Evolutionary conservation across 92 coral and sea anemone species (phyloP).

Genomic region (Meandrina meandrites): DNA sequence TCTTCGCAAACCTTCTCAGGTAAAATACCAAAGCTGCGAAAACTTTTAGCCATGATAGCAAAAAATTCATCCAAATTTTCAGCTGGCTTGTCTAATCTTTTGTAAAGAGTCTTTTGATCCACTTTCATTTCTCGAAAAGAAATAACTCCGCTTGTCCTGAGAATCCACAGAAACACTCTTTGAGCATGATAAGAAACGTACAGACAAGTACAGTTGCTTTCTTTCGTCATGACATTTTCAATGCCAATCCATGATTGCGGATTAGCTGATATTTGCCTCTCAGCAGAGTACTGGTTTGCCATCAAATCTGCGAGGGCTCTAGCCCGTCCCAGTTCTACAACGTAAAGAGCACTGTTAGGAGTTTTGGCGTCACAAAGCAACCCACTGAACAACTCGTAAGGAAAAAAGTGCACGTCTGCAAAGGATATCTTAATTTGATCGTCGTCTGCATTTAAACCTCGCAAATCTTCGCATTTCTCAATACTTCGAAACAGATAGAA

Average conservation of each 20-base stretch:
- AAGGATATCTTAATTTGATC: neutral
- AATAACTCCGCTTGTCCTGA: neutral
- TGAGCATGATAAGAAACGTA: too few relatives aligned
- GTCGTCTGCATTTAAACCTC: neutral
- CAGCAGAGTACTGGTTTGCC: neutral
- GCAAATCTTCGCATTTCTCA: neutral
- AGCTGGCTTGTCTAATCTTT: neutral
- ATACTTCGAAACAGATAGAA: too few relatives aligned
- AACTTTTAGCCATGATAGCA: neutral
- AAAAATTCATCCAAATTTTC: neutral
- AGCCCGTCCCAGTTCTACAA: neutral
- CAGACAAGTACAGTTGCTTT: neutral
- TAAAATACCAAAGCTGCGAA: neutral
- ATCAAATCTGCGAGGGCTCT: neutral
- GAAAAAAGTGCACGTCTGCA: neutral
- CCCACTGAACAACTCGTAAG: neutral
- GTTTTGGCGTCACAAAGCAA: neutral
- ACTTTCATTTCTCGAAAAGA: neutral
- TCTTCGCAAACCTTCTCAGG: neutral
- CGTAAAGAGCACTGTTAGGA: neutral
- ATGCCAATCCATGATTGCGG: neutral
- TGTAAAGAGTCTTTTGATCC: neutral
- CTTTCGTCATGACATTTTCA: neutral
- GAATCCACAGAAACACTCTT: neutral
- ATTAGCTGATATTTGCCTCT: neutral